Evolutionary conservation across 1,140 invertebrate genomes (phyloP).

Genomic region (Bursaphelenchus mucronatus): DNA sequence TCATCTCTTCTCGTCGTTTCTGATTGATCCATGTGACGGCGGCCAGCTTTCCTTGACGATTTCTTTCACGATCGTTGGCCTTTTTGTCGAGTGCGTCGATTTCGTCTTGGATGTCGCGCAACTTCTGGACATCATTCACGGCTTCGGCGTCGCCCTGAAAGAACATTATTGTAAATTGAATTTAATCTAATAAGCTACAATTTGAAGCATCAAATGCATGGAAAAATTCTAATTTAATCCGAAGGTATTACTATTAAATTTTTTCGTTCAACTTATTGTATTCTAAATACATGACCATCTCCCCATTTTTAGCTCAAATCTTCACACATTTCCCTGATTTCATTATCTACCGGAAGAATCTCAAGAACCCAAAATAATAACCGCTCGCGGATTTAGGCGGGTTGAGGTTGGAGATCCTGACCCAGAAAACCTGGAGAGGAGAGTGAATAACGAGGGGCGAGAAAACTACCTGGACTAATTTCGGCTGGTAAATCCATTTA

Average conservation of each 20-base stretch:
- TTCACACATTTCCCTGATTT: no score
- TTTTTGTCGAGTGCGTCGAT: slow-evolving; percentile 36
- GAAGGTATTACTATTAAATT: slow-evolving; percentile 3
- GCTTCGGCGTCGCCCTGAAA: slow-evolving; percentile 43
- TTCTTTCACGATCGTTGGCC: slow-evolving; percentile 19
- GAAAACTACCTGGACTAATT: no score
- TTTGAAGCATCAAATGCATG: slow-evolving; percentile 1
- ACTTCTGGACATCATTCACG: slow-evolving; percentile 16
- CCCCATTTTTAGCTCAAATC: no score
- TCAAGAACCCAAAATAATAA: no score
- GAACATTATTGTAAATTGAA: neutral
- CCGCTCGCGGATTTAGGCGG: no score
- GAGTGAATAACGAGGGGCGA: no score
- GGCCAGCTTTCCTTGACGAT: slow-evolving; percentile 24
- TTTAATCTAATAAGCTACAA: neutral
- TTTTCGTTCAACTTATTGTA: neutral
- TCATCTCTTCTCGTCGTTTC: slow-evolving; percentile 48
- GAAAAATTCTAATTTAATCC: neutral
- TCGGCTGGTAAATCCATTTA: no score
- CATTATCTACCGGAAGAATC: no score
- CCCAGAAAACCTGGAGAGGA: no score
- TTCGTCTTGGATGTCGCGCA: slow-evolving; percentile 37
- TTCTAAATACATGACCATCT: no score
- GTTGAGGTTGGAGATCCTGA: no score
- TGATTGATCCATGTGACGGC: slow-evolving; percentile 42